Conservation (phyloP, 1,140 invertebrate genomes). For the Brachionus rotundiformis region DNA sequence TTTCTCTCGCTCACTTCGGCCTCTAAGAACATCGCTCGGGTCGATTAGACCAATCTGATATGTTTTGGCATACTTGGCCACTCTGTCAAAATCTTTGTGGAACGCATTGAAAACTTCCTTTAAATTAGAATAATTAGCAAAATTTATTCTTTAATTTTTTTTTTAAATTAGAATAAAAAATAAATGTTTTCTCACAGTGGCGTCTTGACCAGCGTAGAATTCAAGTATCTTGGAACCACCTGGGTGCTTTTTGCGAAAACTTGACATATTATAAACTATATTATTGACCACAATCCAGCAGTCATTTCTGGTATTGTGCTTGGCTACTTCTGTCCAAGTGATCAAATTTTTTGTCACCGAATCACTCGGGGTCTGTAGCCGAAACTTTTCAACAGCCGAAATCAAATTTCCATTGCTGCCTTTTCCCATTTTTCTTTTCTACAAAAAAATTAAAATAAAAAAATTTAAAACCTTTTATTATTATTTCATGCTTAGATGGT, state of each 20-base stretch:
- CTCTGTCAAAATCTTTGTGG: conserved; percentile 32
- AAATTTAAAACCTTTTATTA: background rate
- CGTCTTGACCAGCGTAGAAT: conserved; percentile 62
- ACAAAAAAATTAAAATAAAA: background rate
- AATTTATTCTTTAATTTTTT: too few relatives aligned
- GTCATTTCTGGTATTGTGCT: conserved; percentile 53
- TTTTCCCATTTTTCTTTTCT: conserved; percentile 23
- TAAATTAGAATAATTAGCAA: too few relatives aligned
- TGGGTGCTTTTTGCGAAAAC: conserved; percentile 60
- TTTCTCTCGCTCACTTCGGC: background rate
- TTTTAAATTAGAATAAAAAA: background rate
- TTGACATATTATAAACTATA: conserved; percentile 61
- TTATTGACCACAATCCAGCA: conserved; percentile 60
- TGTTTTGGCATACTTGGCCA: conserved; percentile 28
- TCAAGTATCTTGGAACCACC: conserved; percentile 60
- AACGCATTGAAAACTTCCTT: conserved; percentile 55
- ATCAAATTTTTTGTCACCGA: background rate
- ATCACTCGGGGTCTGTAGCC: background rate
- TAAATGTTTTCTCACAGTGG: conserved; percentile 55
- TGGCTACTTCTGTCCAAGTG: conserved; percentile 59
- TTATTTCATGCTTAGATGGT: background rate
- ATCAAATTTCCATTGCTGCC: conserved; percentile 6
- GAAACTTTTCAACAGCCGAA: background rate
- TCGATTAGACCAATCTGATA: conserved; percentile 44
- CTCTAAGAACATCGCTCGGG: background rate